Evolutionary conservation across 2,113 vertebrate species (phyloP), one percentile per base, ranked within the genome.

Genomic region (Neodon shergylaensis): DNA sequence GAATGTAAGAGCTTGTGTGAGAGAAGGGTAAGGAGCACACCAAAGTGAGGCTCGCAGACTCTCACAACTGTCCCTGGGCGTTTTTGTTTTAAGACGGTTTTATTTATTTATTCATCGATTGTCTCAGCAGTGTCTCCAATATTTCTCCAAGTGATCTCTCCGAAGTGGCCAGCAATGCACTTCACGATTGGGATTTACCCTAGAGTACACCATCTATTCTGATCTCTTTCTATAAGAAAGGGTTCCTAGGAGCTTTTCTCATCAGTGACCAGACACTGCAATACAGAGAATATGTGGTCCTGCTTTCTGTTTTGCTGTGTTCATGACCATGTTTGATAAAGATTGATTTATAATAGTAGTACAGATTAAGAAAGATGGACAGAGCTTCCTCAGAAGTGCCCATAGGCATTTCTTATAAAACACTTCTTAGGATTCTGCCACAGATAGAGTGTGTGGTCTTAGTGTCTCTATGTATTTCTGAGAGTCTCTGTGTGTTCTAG

Each of bases 21-120:
- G 61, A 66, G 44, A 5, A 3, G 42, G 72, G 11, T 31, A 74
- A 81, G 31, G 74, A 90, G 21, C 42, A 65, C 36, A 87, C 93
- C 73, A 66, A 88, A 24, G 72, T 61, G 16, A 28, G 58, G 52
- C 47, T 21, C 39, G 54, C 31, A n/a, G 28, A 86, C 31, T 81
- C 78, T 93, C 44, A 74, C 31, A 88, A 77, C 16, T 42, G 2
- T 89, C 86, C 33, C 9, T 68, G 66, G 16, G 39, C 58, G 61
- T 31, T 94, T 97, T 90, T 95, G 13, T 94, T 28, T 87, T 89
- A 92, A 91, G 77, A 82, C 26, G 73, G 66, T 16, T 54, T 95
- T 58, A 58, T 58, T 58, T 58, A 58, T 84, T 28, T 31, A 44
- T 68, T 68, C 42, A 7, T 94, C 86, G 72, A 26, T 72, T 95